phyloP scores from a whole-genome alignment of 2,797 vertebrate species.

The Uromys caudimaculatus region DNA sequence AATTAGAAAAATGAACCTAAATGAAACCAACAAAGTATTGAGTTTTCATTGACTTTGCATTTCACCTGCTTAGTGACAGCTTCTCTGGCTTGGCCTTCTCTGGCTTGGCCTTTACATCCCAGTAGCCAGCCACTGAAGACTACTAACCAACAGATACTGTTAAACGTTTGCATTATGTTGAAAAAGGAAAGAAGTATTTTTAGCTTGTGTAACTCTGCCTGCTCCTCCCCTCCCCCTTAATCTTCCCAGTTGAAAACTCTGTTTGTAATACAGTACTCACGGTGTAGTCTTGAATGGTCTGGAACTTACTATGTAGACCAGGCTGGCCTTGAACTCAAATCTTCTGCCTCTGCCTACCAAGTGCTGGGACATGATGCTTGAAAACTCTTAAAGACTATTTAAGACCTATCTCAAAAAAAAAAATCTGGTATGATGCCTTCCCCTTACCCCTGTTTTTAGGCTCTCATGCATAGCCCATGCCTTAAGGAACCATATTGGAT shows the following conservation, averaged over 20 bases:
- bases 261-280: not conserved
- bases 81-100: slow-evolving; percentile 29
- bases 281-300: not conserved
- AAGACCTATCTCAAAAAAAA: slow-evolving; percentile 9
- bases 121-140: not conserved
- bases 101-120: slow-evolving; percentile 9
- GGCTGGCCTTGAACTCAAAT: not conserved
- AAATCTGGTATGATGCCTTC: not conserved
- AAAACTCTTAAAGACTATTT: slow-evolving; percentile 51
- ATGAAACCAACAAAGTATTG: slow-evolving; percentile 30
- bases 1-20: slow-evolving; percentile 49
- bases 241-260: not conserved
- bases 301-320: not conserved
- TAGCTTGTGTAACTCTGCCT: not conserved
- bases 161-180: slow-evolving; percentile 13
- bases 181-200: not conserved
- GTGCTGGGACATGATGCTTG: not conserved
- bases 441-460: not conserved
- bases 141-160: not conserved
- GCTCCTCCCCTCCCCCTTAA: not conserved
- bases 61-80: slow-evolving; percentile 6
- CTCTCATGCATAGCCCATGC: not conserved
- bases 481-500: not conserved
- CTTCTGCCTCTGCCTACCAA: not conserved
- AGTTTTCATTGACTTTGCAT: slow-evolving; percentile 15